phyloP scores from a whole-genome alignment of 2,113 vertebrate species.

The Gila orcuttii region DNA sequence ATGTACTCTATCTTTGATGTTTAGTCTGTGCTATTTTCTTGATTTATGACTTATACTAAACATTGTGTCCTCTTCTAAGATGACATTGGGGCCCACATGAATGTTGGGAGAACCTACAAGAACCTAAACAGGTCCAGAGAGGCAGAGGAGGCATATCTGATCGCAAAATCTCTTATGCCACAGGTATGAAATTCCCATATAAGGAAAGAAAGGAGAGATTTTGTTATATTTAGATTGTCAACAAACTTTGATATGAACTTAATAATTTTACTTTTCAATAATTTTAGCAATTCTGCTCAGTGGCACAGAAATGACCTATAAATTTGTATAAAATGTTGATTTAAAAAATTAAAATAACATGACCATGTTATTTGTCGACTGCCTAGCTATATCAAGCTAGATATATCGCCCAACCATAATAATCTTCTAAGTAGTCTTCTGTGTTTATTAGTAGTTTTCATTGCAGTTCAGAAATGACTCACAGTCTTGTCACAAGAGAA shows the following conservation, averaged over 20 bases:
- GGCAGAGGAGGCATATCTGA: conserved; percentile 93
- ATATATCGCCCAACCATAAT: neutral
- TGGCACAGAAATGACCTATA: too few species aligned
- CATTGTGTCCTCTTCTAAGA: conserved; percentile 69
- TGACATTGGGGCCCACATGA: conserved; percentile 99
- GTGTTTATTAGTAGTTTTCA: conserved; percentile 6
- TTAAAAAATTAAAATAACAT: too few species aligned
- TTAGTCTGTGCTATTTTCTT: neutral
- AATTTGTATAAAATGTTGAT: too few species aligned
- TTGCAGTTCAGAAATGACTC: neutral
- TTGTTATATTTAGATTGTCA: neutral
- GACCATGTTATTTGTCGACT: too few species aligned
- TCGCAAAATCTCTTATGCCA: conserved; percentile 97
- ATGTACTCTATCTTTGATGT: conserved; percentile 3
- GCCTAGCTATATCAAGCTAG: too few species aligned
- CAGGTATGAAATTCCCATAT: conserved; percentile 79
- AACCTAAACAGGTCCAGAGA: conserved; percentile 94
- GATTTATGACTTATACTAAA: neutral
- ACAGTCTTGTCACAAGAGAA: neutral
- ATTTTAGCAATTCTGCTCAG: too few species aligned
- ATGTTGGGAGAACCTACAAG: conserved; percentile 98
- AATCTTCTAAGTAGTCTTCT: neutral
- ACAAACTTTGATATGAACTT: neutral
- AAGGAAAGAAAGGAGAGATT: neutral
- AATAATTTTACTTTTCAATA: too few species aligned